These are phyloP conservation scores for Alaudala cheleensis DNA, from an alignment of 2,113 vertebrate species.

Conservation along the genomic window DNA sequence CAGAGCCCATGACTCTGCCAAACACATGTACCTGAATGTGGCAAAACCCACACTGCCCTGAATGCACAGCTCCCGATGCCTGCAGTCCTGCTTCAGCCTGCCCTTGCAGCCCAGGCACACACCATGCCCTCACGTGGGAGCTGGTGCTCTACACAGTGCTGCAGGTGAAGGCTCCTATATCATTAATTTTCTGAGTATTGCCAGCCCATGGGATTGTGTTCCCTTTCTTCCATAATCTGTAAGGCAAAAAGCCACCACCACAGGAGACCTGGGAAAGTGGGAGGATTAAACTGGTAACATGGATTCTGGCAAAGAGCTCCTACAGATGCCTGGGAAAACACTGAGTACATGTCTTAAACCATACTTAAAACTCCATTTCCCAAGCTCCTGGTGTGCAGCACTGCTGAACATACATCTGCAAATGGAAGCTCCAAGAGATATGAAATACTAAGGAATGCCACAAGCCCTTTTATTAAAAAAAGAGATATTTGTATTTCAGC, in stretches of 20 bases:
- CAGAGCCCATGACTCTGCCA: fast-evolving
- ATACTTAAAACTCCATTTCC: background rate
- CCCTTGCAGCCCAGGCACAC: background rate
- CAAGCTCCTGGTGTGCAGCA: background rate
- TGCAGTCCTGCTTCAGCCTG: background rate
- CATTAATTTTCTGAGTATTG: background rate
- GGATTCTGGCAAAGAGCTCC: background rate
- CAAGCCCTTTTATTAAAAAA: background rate
- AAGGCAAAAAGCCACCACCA: background rate
- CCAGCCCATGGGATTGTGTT: background rate
- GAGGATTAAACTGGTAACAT: background rate
- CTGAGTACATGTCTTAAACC: background rate
- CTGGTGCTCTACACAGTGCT: background rate
- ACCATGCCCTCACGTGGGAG: fast-evolving
- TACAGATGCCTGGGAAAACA: background rate
- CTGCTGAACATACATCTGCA: background rate
- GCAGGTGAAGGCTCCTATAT: background rate
- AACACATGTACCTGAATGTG: fast-evolving
- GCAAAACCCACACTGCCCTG: fast-evolving
- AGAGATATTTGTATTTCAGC: background rate
- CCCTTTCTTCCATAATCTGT: background rate
- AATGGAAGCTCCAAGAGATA: background rate
- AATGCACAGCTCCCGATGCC: background rate
- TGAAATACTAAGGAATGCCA: background rate
- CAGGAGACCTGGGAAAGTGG: background rate